Evolutionary conservation across 2,888 invertebrate species (phyloP).

Genomic region (Drosophila mimetica): DNA sequence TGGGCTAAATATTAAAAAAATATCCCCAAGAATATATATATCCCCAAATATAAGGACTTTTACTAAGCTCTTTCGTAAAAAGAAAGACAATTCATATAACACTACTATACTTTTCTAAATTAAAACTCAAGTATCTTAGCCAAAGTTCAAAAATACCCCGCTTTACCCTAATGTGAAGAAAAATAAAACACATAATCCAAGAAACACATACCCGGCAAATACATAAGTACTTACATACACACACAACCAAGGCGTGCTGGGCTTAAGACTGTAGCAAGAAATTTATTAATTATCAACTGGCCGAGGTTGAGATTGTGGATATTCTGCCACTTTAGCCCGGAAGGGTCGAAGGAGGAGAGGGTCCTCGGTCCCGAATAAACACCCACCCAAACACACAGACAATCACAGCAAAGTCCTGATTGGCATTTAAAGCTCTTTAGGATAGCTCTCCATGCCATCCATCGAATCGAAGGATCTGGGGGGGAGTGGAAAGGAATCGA

Average conservation of each 20-base stretch:
- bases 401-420: slow-evolving; percentile 69
- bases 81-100: too few species aligned
- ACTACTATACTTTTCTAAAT: too few species aligned
- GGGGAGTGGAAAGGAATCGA: slow-evolving; percentile 3
- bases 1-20: too few species aligned
- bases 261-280: slow-evolving; percentile 51
- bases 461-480: slow-evolving; percentile 15
- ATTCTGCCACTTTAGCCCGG: slow-evolving; percentile 8
- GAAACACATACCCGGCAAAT: background rate
- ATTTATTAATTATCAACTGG: slow-evolving; percentile 75
- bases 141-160: background rate
- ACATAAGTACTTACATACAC: slow-evolving; percentile 3
- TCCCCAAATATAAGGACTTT: too few species aligned
- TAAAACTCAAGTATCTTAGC: background rate
- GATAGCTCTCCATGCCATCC: slow-evolving; percentile 49
- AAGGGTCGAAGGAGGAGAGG: background rate
- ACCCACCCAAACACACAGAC: slow-evolving; percentile 20
- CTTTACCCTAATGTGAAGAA: background rate
- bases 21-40: too few species aligned
- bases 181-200: slow-evolving; percentile 13
- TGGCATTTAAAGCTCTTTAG: slow-evolving; percentile 79
- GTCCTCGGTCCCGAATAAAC: background rate
- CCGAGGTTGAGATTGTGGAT: slow-evolving; percentile 34
- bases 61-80: too few species aligned
- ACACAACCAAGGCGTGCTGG: slow-evolving; percentile 15